phyloP scores from a whole-genome alignment of 2,888 invertebrate species.

The Macrosoma leucophasiata region DNA sequence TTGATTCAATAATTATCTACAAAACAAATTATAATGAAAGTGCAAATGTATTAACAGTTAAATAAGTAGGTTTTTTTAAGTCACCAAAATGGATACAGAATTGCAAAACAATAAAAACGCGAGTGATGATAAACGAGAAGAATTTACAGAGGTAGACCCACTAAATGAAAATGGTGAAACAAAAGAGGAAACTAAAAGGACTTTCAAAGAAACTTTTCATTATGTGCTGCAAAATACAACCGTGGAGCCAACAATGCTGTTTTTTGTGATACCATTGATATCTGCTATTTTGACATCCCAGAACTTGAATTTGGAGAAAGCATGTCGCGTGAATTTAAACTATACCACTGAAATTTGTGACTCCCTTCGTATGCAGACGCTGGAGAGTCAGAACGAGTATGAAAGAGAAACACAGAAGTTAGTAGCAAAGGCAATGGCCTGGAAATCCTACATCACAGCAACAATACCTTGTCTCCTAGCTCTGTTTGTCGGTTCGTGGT shows the following conservation, averaged over 20 bases:
- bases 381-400: slow-evolving; percentile 65
- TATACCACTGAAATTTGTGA: slow-evolving; percentile 82
- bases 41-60: too few relatives aligned
- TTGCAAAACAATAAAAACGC: slow-evolving; percentile 2
- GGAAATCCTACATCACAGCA: slow-evolving; percentile 88
- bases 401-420: slow-evolving; percentile 79
- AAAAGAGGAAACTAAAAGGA: slow-evolving; percentile 20
- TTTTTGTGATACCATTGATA: slow-evolving; percentile 44
- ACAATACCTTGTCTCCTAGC: slow-evolving; percentile 84
- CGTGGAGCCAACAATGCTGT: slow-evolving; percentile 47
- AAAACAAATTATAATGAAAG: too few relatives aligned
- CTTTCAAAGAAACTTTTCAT: slow-evolving; percentile 31
- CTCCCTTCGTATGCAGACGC: slow-evolving; percentile 80
- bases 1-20: too few relatives aligned
- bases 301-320: slow-evolving; percentile 88
- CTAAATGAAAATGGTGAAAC: slow-evolving; percentile 26
- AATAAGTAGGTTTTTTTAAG: background rate
- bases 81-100: background rate
- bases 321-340: slow-evolving; percentile 86
- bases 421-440: slow-evolving; percentile 83
- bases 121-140: slow-evolving; percentile 20
- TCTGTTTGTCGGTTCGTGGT: slow-evolving; percentile 86
- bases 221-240: slow-evolving; percentile 40
- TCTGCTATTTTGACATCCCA: slow-evolving; percentile 83
- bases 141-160: slow-evolving; percentile 34